Conservation (phyloP, 1,140 invertebrate genomes). For the Plectus sambesii region DNA sequence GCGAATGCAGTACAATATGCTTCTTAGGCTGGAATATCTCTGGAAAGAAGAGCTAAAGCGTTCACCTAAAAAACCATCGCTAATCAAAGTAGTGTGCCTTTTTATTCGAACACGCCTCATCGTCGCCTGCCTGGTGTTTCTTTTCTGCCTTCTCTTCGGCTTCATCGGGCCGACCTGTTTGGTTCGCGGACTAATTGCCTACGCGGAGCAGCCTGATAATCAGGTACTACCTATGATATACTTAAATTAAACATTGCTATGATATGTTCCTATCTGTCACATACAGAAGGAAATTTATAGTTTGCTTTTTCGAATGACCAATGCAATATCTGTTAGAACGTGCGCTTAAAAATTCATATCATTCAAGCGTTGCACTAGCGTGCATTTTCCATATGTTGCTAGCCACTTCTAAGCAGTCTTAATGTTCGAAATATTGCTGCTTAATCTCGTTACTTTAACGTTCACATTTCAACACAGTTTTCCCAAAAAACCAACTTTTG, state of each 20-base stretch:
- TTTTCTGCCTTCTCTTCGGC: conserved; percentile 52
- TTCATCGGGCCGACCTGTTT: conserved; percentile 54
- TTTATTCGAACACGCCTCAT: conserved; percentile 53
- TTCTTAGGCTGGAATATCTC: conserved; percentile 43
- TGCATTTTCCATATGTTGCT: too few relatives aligned
- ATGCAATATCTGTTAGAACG: too few relatives aligned
- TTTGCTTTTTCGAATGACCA: too few relatives aligned
- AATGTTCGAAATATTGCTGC: too few relatives aligned
- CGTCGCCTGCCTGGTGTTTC: conserved; percentile 51
- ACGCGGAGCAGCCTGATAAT: conserved; percentile 50
- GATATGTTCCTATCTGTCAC: conserved; percentile 42
- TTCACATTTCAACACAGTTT: too few relatives aligned
- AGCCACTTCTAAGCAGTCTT: too few relatives aligned
- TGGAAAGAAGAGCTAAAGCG: conserved; percentile 47
- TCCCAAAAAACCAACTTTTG: too few relatives aligned
- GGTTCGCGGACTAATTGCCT: conserved; percentile 37
- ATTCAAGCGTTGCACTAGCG: too few relatives aligned
- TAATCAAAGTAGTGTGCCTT: conserved; percentile 16
- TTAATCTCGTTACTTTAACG: too few relatives aligned
- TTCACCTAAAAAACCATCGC: conserved; percentile 36
- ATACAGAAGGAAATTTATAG: too few relatives aligned
- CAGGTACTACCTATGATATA: conserved; percentile 53
- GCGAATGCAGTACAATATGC: not conserved
- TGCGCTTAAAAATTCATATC: too few relatives aligned
- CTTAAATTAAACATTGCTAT: conserved; percentile 47